Evolutionary conservation across 2,113 vertebrate species (phyloP).

Genomic region (Piliocolobus tephrosceles): DNA sequence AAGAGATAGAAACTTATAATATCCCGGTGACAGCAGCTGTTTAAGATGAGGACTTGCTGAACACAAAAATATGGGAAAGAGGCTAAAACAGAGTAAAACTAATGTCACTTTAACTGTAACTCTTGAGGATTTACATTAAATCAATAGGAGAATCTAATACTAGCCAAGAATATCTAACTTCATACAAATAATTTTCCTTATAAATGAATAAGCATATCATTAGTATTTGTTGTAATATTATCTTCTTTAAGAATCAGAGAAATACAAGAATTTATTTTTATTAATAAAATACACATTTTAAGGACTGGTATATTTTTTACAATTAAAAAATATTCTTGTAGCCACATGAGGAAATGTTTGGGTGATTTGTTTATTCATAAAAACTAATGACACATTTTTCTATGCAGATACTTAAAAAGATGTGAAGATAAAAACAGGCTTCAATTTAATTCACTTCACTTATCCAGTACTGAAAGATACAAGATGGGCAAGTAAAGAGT

Average conservation of each 20-base stretch:
- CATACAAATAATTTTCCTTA: conserved; percentile 20
- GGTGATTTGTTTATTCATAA: background rate
- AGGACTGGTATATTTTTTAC: background rate
- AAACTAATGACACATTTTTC: background rate
- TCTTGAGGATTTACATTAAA: background rate
- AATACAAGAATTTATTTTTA: background rate
- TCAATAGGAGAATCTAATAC: background rate
- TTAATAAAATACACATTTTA: background rate
- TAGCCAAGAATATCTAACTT: background rate
- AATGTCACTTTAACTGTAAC: background rate
- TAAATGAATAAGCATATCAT: background rate
- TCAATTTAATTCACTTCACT: background rate
- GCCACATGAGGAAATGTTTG: background rate
- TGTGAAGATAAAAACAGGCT: background rate
- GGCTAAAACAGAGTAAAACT: background rate
- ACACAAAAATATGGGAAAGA: background rate
- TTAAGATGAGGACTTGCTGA: background rate
- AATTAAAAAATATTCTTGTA: background rate
- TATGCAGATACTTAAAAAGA: background rate
- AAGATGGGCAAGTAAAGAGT: background rate
- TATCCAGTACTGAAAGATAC: background rate
- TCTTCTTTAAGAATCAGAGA: conserved; percentile 33
- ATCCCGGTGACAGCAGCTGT: background rate
- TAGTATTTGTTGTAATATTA: background rate
- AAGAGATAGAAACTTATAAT: background rate